Percentiles rank a stretch among this genome's conserved stretches.
Evolutionary conservation across 23 tunicate species (phyloP).

Genomic region (Diplosoma virens): DNA sequence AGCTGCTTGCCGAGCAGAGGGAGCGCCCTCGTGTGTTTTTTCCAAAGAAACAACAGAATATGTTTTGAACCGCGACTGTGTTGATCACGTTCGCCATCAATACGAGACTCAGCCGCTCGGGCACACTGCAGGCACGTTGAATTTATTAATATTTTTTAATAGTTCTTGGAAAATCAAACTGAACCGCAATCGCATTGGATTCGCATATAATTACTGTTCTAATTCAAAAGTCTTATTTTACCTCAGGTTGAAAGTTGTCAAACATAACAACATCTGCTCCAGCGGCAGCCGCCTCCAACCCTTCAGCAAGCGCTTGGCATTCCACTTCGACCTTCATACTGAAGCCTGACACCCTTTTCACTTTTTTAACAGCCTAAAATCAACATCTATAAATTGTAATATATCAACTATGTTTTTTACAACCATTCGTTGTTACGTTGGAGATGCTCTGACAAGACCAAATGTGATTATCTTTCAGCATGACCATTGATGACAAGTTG

Average conservation of each 20-base stretch:
- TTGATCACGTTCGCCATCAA: too few species aligned
- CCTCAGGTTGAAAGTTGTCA: constrained; percentile 63
- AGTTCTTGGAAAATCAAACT: too few species aligned
- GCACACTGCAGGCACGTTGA: too few species aligned
- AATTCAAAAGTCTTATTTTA: not conserved
- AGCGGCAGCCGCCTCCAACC: constrained; percentile 56
- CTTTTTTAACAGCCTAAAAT: constrained; percentile 49
- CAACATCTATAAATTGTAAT: not conserved
- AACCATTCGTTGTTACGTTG: constrained; percentile 11
- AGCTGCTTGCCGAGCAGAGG: too few species aligned
- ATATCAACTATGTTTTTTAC: not conserved
- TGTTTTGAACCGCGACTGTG: too few species aligned
- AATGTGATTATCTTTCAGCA: constrained; percentile 76
- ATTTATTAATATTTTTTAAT: too few species aligned
- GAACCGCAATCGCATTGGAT: too few species aligned
- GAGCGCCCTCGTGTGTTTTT: too few species aligned
- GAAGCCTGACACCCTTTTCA: constrained; percentile 41
- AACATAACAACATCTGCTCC: constrained; percentile 87
- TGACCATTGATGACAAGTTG: constrained; percentile 68
- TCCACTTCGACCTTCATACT: constrained; percentile 70
- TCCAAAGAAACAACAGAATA: too few species aligned
- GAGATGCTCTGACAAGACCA: constrained; percentile 38
- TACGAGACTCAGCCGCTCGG: too few species aligned
- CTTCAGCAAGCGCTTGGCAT: constrained; percentile 60
- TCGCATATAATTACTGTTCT: too few species aligned